These are phyloP conservation scores for Periplaneta americana DNA, from an alignment of 1,140 invertebrate genomes.

Conservation along the genomic window DNA sequence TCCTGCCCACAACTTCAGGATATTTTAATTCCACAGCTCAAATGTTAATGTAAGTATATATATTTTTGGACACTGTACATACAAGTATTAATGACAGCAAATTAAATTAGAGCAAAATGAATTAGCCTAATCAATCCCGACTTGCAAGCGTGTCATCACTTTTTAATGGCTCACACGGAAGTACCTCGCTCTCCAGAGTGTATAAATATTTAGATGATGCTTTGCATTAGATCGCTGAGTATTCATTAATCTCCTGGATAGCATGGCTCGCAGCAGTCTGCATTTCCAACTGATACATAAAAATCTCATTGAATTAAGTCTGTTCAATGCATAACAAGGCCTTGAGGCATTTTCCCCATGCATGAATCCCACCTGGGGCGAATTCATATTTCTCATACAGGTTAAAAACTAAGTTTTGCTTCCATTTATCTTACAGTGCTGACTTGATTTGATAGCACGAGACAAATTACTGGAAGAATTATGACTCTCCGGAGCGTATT, in stretches of 20 bases:
- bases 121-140: no score
- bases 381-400: background rate
- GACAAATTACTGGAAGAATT: background rate
- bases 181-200: background rate
- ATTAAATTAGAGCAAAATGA: no score
- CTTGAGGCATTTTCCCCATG: background rate
- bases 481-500: background rate
- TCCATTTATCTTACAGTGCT: background rate
- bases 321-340: background rate
- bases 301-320: background rate
- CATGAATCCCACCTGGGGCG: background rate
- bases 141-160: no score
- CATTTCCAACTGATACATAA: background rate
- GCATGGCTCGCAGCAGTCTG: background rate
- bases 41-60: no score
- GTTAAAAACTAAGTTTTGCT: background rate
- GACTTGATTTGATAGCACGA: background rate
- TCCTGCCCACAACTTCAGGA: no score
- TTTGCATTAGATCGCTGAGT: no score
- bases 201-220: background rate
- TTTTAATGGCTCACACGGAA: background rate
- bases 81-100: no score
- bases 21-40: no score
- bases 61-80: no score
- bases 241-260: background rate